phyloP scores from a whole-genome alignment of 2,113 vertebrate species.

The Phylloscopus trochilus region DNA sequence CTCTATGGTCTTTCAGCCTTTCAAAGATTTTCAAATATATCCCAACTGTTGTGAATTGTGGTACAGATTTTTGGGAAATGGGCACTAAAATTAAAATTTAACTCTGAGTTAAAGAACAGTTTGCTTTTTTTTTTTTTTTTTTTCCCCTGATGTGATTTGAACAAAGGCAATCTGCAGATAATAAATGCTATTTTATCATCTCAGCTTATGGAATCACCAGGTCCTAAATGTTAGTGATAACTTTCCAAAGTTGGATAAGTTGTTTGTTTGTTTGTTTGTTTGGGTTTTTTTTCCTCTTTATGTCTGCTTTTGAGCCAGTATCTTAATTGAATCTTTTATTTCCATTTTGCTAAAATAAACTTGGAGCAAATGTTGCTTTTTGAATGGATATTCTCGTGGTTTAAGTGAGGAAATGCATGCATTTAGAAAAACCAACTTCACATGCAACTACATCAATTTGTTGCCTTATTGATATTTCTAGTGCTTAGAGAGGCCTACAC shows the following conservation, averaged over 20 bases:
- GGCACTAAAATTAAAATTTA: background rate
- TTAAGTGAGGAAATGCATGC: background rate
- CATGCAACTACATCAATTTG: background rate
- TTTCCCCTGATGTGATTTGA: background rate
- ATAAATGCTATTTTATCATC: background rate
- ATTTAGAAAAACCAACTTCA: background rate
- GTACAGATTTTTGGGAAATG: background rate
- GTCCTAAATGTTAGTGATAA: background rate
- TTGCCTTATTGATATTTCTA: background rate
- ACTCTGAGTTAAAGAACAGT: background rate
- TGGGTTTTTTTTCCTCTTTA: rapidly evolving
- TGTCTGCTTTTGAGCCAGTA: background rate
- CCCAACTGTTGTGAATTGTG: background rate
- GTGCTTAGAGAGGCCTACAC: background rate
- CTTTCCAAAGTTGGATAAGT: background rate
- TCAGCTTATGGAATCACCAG: background rate
- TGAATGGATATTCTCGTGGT: background rate
- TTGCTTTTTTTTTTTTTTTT: background rate
- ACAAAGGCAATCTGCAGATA: background rate
- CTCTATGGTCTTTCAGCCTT: background rate
- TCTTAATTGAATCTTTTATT: constrained; percentile 13
- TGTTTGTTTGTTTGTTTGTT: background rate
- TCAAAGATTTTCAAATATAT: background rate
- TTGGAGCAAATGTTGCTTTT: background rate
- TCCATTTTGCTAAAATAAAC: background rate